Percentiles rank a stretch among this genome's conserved stretches.
These are phyloP conservation scores for Tragelaphus strepsiceros DNA, from an alignment of 2,113 vertebrate species.

Conservation along the genomic window DNA sequence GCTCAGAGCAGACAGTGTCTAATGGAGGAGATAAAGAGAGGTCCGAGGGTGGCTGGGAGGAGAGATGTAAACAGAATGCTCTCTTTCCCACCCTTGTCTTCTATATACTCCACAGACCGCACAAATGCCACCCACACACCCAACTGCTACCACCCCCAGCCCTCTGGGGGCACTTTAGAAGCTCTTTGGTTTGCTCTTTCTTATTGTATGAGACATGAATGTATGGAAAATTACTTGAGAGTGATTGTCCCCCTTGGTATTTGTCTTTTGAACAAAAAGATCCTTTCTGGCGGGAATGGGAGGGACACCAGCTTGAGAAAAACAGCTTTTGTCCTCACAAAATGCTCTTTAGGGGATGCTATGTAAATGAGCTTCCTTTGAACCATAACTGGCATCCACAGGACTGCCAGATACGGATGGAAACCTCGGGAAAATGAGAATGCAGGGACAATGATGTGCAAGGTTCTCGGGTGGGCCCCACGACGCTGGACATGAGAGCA, in stretches of 20 bases:
- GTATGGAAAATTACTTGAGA: slow-evolving; percentile 41
- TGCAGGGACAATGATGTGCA: not conserved
- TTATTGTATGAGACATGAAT: not conserved
- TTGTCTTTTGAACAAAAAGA: slow-evolving; percentile 51
- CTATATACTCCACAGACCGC: not conserved
- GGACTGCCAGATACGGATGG: slow-evolving; percentile 49
- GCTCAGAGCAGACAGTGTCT: not conserved
- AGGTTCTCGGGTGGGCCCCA: not conserved
- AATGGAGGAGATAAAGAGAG: not conserved
- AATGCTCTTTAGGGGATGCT: slow-evolving; percentile 67
- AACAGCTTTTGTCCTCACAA: slow-evolving; percentile 72
- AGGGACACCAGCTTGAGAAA: slow-evolving; percentile 51
- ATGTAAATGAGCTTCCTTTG: slow-evolving; percentile 75
- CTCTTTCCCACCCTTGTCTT: not conserved
- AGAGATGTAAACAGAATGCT: not conserved
- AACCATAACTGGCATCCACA: slow-evolving; percentile 64
- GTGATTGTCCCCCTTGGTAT: slow-evolving; percentile 30
- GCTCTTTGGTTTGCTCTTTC: not conserved
- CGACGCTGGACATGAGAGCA: not conserved
- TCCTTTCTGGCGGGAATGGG: slow-evolving; percentile 45
- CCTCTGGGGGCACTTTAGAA: not conserved
- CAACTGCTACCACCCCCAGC: not conserved
- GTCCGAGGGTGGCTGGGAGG: not conserved
- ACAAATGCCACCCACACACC: not conserved
- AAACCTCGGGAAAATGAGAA: slow-evolving; percentile 30